These are phyloP conservation scores for Pyrocoelia pectoralis DNA, from an alignment of 2,888 invertebrate genomes.

Conservation along the genomic window DNA sequence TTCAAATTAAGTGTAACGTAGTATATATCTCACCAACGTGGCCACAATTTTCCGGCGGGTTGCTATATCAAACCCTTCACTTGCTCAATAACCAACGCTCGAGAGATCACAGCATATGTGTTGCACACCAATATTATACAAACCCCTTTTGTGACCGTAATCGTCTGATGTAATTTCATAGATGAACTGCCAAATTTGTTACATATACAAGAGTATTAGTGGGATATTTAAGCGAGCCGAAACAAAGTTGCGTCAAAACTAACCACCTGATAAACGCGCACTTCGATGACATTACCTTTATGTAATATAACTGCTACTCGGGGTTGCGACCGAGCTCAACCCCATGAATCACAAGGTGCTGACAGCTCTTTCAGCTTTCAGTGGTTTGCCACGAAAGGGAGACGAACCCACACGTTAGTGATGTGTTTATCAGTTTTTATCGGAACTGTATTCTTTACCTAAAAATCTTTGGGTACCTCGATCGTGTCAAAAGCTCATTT, in stretches of 20 bases:
- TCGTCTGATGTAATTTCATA: constrained; percentile 59
- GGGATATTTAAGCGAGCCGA: constrained; percentile 51
- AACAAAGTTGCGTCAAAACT: constrained; percentile 49
- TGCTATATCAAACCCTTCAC: constrained; percentile 49
- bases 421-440: constrained; percentile 20
- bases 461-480: constrained; percentile 20
- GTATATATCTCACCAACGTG: constrained; percentile 46
- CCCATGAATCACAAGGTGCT: constrained; percentile 26
- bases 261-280: constrained; percentile 35
- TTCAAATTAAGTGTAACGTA: constrained; percentile 20
- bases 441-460: constrained; percentile 15
- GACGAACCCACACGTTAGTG: constrained; percentile 8
- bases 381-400: constrained; percentile 17
- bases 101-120: constrained; percentile 54
- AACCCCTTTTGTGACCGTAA: constrained; percentile 51
- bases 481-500: constrained; percentile 23
- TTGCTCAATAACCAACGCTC: constrained; percentile 53
- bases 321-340: constrained; percentile 21
- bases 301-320: constrained; percentile 28
- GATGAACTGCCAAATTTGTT: constrained; percentile 53
- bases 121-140: constrained; percentile 42
- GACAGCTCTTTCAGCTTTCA: constrained; percentile 29
- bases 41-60: constrained; percentile 55
- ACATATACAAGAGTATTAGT: constrained; percentile 49
- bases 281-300: constrained; percentile 36